Evolutionary conservation across 2,113 vertebrate genomes (phyloP).

Genomic region (Euleptes europaea): DNA sequence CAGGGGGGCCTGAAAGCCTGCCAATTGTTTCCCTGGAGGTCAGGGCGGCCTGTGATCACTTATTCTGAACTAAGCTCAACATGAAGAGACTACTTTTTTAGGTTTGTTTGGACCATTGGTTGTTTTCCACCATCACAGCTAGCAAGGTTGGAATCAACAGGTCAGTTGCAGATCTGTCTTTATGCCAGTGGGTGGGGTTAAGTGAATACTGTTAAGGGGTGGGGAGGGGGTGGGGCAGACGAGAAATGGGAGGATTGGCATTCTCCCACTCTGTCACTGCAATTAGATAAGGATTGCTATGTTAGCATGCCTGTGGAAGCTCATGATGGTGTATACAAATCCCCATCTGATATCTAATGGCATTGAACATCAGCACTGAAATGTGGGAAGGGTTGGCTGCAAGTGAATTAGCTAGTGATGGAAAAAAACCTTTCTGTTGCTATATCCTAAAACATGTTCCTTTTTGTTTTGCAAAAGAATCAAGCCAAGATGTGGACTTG

Average conservation of each 20-base stretch:
- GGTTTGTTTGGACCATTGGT: constrained; percentile 73
- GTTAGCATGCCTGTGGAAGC: constrained; percentile 76
- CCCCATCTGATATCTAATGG: constrained; percentile 64
- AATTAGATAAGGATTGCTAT: constrained; percentile 82
- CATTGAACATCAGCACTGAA: constrained; percentile 79
- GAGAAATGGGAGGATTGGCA: constrained; percentile 72
- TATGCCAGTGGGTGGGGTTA: constrained; percentile 73
- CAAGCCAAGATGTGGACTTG: constrained; percentile 22
- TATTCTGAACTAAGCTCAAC: constrained; percentile 67
- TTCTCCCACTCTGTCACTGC: constrained; percentile 79
- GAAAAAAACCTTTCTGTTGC: constrained; percentile 59
- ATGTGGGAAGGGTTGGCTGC: constrained; percentile 61
- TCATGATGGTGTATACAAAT: constrained; percentile 72
- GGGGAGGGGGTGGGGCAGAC: constrained; percentile 65
- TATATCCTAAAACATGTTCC: constrained; percentile 9
- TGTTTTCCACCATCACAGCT: constrained; percentile 70
- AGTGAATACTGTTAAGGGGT: constrained; percentile 72
- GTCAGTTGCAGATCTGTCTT: constrained; percentile 73
- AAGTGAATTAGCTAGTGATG: constrained; percentile 65
- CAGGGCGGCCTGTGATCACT: constrained; percentile 74
- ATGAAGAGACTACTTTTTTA: constrained; percentile 68
- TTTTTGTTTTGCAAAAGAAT: constrained; percentile 34
- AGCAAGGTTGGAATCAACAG: constrained; percentile 73
- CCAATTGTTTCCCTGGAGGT: constrained; percentile 82
- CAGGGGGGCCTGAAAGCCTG: constrained; percentile 79